Percentiles rank a stretch among this genome's conserved stretches.
These are phyloP conservation scores for Aphelocoma californica DNA, from an alignment of 2,797 vertebrate species.

Conservation along the genomic window DNA sequence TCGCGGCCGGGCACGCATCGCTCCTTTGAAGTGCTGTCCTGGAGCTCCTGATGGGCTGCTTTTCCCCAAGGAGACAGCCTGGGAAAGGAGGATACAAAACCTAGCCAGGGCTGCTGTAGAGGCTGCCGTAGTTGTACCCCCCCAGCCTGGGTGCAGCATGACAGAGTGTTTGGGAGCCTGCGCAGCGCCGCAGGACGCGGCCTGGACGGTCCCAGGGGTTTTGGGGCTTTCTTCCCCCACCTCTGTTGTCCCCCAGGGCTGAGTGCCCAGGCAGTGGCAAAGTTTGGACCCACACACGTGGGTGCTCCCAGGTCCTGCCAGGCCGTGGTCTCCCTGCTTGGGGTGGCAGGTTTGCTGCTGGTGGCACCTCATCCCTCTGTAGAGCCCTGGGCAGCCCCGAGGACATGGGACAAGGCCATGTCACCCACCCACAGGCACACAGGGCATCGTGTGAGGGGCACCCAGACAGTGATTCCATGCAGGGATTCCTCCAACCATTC, in stretches of 20 bases:
- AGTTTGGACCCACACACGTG: rapidly evolving
- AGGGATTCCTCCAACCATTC: not conserved
- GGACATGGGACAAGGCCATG: rapidly evolving
- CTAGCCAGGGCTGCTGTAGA: not conserved
- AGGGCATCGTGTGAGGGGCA: not conserved
- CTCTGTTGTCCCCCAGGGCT: not conserved
- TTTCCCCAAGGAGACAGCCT: not conserved
- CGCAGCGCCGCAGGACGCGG: rapidly evolving
- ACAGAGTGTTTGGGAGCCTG: not conserved
- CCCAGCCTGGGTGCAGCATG: not conserved
- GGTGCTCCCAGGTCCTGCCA: not conserved
- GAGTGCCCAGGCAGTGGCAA: rapidly evolving
- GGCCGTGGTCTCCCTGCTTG: not conserved
- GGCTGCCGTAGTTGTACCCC: not conserved
- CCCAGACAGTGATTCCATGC: not conserved
- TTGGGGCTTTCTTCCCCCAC: rapidly evolving
- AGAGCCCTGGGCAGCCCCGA: not conserved
- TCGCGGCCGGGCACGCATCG: not conserved
- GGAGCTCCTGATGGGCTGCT: not conserved
- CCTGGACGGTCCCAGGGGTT: rapidly evolving
- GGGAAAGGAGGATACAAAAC: not conserved
- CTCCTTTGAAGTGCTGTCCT: not conserved
- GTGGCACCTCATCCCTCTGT: not conserved
- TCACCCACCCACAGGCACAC: not conserved
- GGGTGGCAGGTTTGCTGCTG: not conserved